Percentiles rank a stretch among this genome's conserved stretches.
Conservation (phyloP, 2,113 vertebrate genomes). For the Protobothrops mucrosquamatus region DNA sequence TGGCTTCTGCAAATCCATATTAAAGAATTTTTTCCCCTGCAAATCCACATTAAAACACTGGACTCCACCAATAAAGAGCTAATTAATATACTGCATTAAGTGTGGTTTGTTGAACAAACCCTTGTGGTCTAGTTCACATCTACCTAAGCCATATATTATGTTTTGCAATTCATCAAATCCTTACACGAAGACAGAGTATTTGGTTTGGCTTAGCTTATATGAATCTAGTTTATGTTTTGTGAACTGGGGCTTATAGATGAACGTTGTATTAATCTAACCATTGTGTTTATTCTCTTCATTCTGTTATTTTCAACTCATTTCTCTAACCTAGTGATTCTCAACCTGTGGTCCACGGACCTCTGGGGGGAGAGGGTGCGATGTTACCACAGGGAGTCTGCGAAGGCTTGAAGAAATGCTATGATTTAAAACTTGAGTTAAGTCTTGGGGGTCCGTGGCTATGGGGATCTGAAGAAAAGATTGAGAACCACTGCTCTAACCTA, state of each 20-base stretch:
- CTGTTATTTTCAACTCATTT: not conserved
- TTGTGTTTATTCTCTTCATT: not conserved
- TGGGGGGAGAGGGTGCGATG: not conserved
- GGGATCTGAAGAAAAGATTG: not conserved
- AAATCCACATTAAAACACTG: not conserved
- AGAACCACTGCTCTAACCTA: not conserved
- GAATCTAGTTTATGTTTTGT: not conserved
- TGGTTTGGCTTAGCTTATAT: not conserved
- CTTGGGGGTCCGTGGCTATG: not conserved
- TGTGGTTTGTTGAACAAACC: not conserved
- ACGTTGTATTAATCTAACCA: not conserved
- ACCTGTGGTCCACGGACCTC: not conserved
- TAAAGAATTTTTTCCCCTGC: not conserved
- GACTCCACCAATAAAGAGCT: not conserved
- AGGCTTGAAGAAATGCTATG: not conserved
- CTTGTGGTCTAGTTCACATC: not conserved
- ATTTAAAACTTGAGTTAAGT: not conserved
- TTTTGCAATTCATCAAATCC: not conserved
- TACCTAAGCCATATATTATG: not conserved
- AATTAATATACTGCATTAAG: not conserved
- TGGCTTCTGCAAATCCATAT: not conserved
- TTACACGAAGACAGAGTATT: not conserved
- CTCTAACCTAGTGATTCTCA: not conserved
- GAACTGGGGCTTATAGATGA: not conserved
- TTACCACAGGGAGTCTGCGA: not conserved